These are phyloP conservation scores for Cotesia glomerata DNA, from an alignment of 1,140 invertebrate species.

Conservation along the genomic window DNA sequence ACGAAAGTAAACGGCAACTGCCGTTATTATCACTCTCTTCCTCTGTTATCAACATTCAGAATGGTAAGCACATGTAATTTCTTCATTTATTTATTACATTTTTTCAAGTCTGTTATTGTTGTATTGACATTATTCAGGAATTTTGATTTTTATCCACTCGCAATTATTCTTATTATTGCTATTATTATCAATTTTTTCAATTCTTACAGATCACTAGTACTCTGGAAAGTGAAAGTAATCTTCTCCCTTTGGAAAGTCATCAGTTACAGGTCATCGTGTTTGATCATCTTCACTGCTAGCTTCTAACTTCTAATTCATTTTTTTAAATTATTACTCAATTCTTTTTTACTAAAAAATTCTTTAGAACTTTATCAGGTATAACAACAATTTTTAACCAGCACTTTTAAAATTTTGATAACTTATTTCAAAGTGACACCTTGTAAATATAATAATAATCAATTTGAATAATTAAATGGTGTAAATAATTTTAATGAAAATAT, in stretches of 20 bases:
- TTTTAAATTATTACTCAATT: not conserved
- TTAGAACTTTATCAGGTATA: too few relatives aligned
- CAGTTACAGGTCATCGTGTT: slow-evolving; percentile 20
- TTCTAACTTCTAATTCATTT: not conserved
- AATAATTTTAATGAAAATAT: too few relatives aligned
- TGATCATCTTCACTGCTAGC: not conserved
- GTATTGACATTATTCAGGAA: not conserved
- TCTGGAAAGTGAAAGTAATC: slow-evolving; percentile 38
- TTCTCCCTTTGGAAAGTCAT: slow-evolving; percentile 35
- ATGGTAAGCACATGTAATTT: slow-evolving; percentile 26
- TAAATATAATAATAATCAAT: too few relatives aligned
- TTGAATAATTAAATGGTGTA: too few relatives aligned
- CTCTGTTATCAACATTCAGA: slow-evolving; percentile 57
- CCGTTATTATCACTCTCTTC: slow-evolving; percentile 50
- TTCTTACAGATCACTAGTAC: slow-evolving; percentile 28
- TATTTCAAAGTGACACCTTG: too few relatives aligned
- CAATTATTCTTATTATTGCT: not conserved
- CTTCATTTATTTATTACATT: slow-evolving; percentile 1
- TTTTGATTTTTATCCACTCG: slow-evolving; percentile 24
- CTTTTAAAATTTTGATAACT: too few relatives aligned
- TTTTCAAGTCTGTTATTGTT: not conserved
- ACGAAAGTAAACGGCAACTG: slow-evolving; percentile 57
- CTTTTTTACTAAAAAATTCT: too few relatives aligned
- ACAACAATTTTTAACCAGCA: too few relatives aligned
- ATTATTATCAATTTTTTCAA: not conserved